Conservation (phyloP, 2,797 vertebrate genomes). For the Synaphobranchus kaupii region DNA sequence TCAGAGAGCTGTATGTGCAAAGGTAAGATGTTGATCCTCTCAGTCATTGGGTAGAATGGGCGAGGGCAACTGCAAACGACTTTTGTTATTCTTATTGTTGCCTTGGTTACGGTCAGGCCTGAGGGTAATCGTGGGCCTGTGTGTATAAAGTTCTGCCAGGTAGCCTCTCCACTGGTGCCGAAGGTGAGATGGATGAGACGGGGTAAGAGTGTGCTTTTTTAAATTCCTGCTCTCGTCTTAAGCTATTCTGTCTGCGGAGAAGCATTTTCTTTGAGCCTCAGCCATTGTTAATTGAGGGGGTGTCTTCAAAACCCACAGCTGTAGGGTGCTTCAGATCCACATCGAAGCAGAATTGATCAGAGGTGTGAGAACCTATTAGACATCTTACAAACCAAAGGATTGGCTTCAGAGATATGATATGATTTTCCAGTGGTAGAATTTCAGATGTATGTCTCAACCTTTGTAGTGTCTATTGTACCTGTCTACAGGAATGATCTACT, state of each 20-base stretch:
- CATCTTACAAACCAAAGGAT: not conserved
- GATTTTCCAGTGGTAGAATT: not conserved
- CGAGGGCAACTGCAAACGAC: not conserved
- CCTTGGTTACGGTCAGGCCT: not conserved
- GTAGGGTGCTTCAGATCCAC: not conserved
- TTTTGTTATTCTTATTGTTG: not conserved
- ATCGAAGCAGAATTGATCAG: not conserved
- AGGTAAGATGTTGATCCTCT: not conserved
- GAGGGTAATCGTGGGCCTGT: not conserved
- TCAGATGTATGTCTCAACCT: not conserved
- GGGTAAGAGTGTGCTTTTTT: not conserved
- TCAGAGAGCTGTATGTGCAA: not conserved
- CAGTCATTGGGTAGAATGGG: not conserved
- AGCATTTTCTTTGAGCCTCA: not conserved
- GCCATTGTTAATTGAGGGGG: constrained; percentile 7
- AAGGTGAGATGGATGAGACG: not conserved
- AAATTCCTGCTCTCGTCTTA: not conserved
- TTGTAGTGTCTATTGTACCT: not conserved
- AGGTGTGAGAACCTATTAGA: not conserved
- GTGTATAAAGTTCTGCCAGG: not conserved
- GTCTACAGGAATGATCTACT: not conserved
- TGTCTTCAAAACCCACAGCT: constrained; percentile 13
- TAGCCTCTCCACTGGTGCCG: not conserved
- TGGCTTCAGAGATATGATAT: not conserved
- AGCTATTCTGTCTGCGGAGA: not conserved